Evolutionary conservation across 2,888 invertebrate species (phyloP).

Genomic region (Loripinus fragilis): DNA sequence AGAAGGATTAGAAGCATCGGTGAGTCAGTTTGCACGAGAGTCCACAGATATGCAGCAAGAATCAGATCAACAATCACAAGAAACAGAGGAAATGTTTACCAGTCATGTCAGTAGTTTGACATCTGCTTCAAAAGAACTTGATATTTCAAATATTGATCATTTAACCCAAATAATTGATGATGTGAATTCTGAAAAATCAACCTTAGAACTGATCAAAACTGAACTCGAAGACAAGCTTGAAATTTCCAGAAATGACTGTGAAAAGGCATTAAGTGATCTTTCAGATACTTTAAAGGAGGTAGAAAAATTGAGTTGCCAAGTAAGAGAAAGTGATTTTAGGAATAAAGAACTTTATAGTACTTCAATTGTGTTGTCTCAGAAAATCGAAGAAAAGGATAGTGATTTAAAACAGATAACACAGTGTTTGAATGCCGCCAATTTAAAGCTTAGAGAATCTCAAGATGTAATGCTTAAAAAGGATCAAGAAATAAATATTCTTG

Average conservation of each 20-base stretch:
- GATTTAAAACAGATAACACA: constrained; percentile 28
- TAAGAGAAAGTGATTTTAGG: constrained; percentile 30
- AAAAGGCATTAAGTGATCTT: neutral
- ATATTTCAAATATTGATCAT: constrained; percentile 1
- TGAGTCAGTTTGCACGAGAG: neutral
- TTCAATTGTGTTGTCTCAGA: neutral
- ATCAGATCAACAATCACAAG: neutral
- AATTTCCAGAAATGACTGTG: neutral
- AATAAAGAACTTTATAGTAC: constrained; percentile 25
- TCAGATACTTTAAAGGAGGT: constrained; percentile 7
- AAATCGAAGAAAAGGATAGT: constrained; percentile 33
- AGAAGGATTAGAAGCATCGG: neutral
- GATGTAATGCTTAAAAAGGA: constrained; percentile 6
- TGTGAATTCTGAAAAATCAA: neutral
- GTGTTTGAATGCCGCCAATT: constrained; percentile 29
- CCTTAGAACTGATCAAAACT: constrained; percentile 2
- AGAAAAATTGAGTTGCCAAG: constrained; percentile 32
- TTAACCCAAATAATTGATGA: neutral
- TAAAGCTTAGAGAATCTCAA: neutral
- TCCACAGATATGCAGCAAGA: constrained; percentile 3
- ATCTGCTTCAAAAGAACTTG: neutral
- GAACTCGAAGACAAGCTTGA: constrained; percentile 10
- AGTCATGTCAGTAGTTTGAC: neutral
- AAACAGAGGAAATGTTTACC: neutral
- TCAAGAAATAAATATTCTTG: constrained; percentile 31